Base-by-base conservation (phyloP, 2,113 vertebrate genomes). In the Tupaia chinensis region DNA sequence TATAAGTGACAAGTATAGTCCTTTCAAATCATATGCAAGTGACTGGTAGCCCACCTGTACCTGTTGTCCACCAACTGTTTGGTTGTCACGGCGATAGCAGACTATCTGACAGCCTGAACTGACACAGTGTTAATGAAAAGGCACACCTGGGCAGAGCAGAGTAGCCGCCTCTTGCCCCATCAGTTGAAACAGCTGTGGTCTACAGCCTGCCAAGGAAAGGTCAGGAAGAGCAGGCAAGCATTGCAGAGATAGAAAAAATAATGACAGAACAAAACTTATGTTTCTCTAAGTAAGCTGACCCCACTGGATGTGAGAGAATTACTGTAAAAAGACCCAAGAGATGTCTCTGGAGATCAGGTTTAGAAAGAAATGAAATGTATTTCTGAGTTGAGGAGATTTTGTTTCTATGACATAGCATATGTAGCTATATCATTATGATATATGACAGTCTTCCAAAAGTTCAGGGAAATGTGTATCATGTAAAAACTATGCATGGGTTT, bases 111-210 rank as follows among this genome's bases (percentile, higher is more conserved):
- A 85, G 22, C 29, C 77, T 85, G 73, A 92, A 72, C 61, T 84
- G 85, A 93, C 34, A 22, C 4, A 5, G 61, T 95, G 60, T 83
- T 93, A 92, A 97, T 92, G 78, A 88, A 96, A 97, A 87, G 79
- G 80, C 93, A 90, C 66, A 94, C 72, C 88, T 97, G 87, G 63
- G 44, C 17, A 90, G 77, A 95, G 76, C 3, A 54, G 74, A 9
- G 22, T 78, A 60, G 65, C 77, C 12, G 14, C 73, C 17, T 63
- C 85, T 95, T 79, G 65, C 84, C 56, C 70, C 66, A 83, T 92
- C 66, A 92, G 27, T 85, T 87, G 63, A 92, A 96, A 96, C 81
- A 95, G 88, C 94, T 96, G 93, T 93, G 91, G 80, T 97, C 61
- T 94, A 80, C 13, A 96, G 68, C 19, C 13, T 95, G 88, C 63